Evolutionary conservation across 2,113 vertebrate species (phyloP).

Genomic region (Marmota monax): DNA sequence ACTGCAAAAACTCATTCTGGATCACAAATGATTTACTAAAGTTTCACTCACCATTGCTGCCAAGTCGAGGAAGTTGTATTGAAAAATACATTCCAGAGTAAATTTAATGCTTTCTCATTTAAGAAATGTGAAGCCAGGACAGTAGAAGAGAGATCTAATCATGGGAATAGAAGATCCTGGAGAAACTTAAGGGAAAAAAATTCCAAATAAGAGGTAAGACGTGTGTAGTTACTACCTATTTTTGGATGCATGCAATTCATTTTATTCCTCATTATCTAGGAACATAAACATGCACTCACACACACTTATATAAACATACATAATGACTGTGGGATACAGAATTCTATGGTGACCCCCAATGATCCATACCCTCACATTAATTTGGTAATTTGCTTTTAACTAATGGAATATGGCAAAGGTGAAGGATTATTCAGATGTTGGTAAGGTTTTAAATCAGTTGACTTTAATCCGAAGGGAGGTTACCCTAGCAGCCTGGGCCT

Average conservation of each 20-base stretch:
- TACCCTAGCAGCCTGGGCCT: neutral
- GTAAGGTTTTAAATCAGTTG: neutral
- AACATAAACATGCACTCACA: neutral
- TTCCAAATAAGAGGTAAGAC: neutral
- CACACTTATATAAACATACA: neutral
- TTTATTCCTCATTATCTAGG: neutral
- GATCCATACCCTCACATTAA: neutral
- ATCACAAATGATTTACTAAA: slow-evolving; percentile 62
- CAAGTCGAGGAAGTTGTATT: slow-evolving; percentile 42
- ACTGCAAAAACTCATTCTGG: slow-evolving; percentile 53
- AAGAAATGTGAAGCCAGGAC: slow-evolving; percentile 66
- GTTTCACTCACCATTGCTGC: slow-evolving; percentile 28
- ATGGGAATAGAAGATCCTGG: neutral
- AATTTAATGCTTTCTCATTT: slow-evolving; percentile 39
- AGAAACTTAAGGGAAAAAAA: neutral
- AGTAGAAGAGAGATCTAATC: neutral
- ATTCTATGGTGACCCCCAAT: neutral
- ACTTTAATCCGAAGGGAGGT: neutral
- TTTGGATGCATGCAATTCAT: neutral
- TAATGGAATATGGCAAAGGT: neutral
- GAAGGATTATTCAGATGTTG: neutral
- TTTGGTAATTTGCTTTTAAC: neutral
- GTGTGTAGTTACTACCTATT: neutral
- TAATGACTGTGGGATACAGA: neutral
- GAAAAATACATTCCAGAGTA: slow-evolving; percentile 51